These are phyloP conservation scores for Eulemur coronatus DNA, from an alignment of 2,797 vertebrate genomes.

Conservation along the genomic window DNA sequence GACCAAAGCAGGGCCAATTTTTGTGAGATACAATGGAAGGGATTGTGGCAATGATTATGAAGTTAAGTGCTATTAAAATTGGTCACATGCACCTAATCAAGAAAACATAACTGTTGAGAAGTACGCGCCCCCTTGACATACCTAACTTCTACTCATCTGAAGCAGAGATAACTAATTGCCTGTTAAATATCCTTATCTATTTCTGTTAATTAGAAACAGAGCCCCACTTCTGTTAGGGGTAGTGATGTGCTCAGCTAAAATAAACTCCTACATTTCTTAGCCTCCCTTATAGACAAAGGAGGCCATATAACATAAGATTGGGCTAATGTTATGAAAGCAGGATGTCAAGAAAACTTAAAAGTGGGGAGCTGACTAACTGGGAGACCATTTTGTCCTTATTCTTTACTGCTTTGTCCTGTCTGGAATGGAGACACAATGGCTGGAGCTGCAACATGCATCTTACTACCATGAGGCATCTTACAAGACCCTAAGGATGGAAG, in stretches of 20 bases:
- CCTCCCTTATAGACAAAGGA: background rate
- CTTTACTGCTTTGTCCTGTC: background rate
- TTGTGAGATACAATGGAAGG: background rate
- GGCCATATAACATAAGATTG: conserved; percentile 27
- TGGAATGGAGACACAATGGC: conserved; percentile 3
- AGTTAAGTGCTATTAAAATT: background rate
- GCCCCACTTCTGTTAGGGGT: background rate
- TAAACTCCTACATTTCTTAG: background rate
- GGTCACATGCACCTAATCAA: background rate
- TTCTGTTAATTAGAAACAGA: conserved; percentile 35
- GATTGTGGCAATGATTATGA: conserved; percentile 15
- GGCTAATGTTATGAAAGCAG: background rate
- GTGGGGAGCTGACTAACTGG: background rate
- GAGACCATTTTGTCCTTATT: conserved; percentile 5
- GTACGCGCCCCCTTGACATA: background rate
- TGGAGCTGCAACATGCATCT: background rate
- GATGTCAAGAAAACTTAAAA: conserved; percentile 7
- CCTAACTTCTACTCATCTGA: background rate
- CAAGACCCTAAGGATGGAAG: background rate
- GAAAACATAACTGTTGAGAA: conserved; percentile 10
- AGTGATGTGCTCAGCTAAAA: background rate
- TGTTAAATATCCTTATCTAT: background rate
- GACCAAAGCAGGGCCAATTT: background rate
- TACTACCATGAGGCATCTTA: background rate
- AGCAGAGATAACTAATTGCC: conserved; percentile 26